Evolutionary conservation across 2,888 invertebrate species (phyloP), one percentile per base, ranked within the genome.

Genomic region (Leptodirus hochenwartii): DNA sequence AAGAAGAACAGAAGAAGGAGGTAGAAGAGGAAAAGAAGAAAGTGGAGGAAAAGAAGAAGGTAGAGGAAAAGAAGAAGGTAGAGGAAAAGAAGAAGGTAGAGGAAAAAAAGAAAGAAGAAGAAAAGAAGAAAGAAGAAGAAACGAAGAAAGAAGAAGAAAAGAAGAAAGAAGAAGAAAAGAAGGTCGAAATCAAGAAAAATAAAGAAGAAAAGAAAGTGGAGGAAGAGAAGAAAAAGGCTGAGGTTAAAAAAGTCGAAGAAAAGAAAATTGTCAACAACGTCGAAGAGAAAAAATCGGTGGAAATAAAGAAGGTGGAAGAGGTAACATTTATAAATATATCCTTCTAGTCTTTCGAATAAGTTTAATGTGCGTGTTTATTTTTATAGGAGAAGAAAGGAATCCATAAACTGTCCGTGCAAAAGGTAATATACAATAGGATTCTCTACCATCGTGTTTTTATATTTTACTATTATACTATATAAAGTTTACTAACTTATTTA

Each of bases 81-180:
- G 31, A 43, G 42, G 39, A 41, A 40, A 34, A 34, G 39, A 32
- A 35, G 28, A 37, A 25, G 29, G 30, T 34, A 30, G 31, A 22
- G 35, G 34, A 17, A 41, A 29, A 36, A 33, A 28, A 25, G 31
- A 35, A 38, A 27, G 34, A 30, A 29, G 38, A 40, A 27, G 30
- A 57, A 14, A 60, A 61, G 39, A 58, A 61, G 25, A 52, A 38
- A 26, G 35, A 27, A 17, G 38, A 37, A 20, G 33, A 58, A 15
- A 61, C 61, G 39, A 58, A 62, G 27, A 61, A 61, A 42, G 59
- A 58, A 45, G 36, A 34, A n/a, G 41, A 39, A 9, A 59, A 62
- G 43, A 60, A 62, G 49, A 61, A 37, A 25, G 28, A 36, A 29
- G 35, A 22, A 8, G 17, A 29, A 8, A 31, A 34, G 34, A 40